Percentiles rank a stretch among this genome's conserved stretches.
Evolutionary conservation across 2,113 vertebrate genomes (phyloP).

Genomic region (Varanus salvator): DNA sequence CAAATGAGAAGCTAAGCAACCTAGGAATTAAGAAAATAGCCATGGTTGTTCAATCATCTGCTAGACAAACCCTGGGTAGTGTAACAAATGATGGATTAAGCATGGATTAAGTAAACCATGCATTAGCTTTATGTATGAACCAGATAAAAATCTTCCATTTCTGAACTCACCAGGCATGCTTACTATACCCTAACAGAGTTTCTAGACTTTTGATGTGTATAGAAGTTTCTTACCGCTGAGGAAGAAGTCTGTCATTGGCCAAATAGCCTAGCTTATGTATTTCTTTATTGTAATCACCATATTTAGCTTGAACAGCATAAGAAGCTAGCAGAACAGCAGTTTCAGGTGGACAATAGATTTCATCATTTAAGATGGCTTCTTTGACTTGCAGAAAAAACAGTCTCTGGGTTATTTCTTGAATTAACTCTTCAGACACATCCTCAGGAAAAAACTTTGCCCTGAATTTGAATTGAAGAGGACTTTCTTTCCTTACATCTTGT

Average conservation of each 20-base stretch:
- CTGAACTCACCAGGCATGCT: not conserved
- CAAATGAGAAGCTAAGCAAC: no score
- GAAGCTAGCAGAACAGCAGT: slow-evolving; percentile 95
- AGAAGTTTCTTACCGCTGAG: slow-evolving; percentile 87
- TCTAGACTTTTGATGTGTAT: not conserved
- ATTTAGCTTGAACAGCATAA: slow-evolving; percentile 96
- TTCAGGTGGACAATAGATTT: slow-evolving; percentile 98
- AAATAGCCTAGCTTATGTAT: slow-evolving; percentile 93
- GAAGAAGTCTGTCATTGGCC: slow-evolving; percentile 92
- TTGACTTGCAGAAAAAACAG: slow-evolving; percentile 99
- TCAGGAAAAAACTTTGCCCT: slow-evolving; percentile 98
- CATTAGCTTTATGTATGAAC: no score
- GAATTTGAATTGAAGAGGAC: slow-evolving; percentile 96
- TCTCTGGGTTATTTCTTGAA: slow-evolving; percentile 98
- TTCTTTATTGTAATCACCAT: slow-evolving; percentile 93
- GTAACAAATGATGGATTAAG: no score
- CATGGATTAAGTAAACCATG: no score
- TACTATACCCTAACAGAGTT: not conserved
- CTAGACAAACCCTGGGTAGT: no score
- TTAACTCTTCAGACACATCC: slow-evolving; percentile 96
- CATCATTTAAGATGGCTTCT: slow-evolving; percentile 96
- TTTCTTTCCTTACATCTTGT: slow-evolving; percentile 98
- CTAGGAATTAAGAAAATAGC: no score
- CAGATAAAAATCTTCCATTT: not conserved
- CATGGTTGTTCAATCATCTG: no score